Evolutionary conservation across 2,113 vertebrate genomes (phyloP).

Genomic region (Myiopsitta monachus): DNA sequence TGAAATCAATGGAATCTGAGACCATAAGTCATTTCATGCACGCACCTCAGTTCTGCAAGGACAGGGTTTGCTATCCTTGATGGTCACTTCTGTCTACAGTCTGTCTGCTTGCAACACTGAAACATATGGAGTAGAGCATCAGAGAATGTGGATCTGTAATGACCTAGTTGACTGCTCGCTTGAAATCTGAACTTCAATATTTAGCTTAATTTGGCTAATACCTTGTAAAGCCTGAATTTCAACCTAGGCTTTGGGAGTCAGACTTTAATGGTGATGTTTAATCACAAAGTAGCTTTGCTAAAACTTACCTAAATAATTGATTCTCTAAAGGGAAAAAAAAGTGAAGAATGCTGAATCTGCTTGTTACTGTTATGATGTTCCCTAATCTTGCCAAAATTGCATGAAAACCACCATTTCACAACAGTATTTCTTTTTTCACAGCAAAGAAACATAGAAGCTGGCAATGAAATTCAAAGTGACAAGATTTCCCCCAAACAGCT

Average conservation of each 20-base stretch:
- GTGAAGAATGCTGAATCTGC: conserved; percentile 72
- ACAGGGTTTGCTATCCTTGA: neutral
- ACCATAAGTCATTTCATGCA: neutral
- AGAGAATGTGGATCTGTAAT: neutral
- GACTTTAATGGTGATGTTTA: conserved; percentile 61
- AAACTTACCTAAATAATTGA: conserved; percentile 71
- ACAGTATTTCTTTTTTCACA: neutral
- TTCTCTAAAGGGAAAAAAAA: conserved; percentile 64
- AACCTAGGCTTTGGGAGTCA: neutral
- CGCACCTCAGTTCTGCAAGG: neutral
- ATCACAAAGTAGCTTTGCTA: conserved; percentile 69
- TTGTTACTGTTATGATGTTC: neutral
- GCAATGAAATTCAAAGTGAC: neutral
- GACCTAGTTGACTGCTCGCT: neutral
- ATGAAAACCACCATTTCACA: neutral
- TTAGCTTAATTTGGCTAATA: neutral
- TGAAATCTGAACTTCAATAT: neutral
- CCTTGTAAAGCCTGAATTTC: neutral
- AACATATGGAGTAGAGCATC: neutral
- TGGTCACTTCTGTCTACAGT: neutral
- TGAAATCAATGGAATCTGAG: neutral
- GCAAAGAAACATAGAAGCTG: neutral
- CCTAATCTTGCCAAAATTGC: neutral
- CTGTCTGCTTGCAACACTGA: neutral
- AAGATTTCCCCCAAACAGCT: neutral